Evolutionary conservation across 2,888 invertebrate species (phyloP).

Genomic region (Loripinus fragilis): DNA sequence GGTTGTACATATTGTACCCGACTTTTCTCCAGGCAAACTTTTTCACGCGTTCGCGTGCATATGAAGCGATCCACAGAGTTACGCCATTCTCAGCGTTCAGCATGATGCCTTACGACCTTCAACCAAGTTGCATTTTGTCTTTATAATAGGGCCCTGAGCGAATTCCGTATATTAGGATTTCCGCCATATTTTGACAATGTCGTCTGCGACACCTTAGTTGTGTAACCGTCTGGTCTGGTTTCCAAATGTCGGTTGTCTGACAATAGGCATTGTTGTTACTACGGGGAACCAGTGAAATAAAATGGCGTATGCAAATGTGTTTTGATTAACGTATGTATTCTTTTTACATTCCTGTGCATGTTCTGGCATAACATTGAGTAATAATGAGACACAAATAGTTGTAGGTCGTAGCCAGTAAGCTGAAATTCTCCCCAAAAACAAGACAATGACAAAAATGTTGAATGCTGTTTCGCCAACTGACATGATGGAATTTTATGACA

Average conservation of each 20-base stretch:
- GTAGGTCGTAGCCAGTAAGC: neutral
- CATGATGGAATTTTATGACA: neutral
- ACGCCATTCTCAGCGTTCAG: neutral
- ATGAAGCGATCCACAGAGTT: no score
- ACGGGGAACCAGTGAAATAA: neutral
- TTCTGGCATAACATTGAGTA: neutral
- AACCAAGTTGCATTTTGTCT: neutral
- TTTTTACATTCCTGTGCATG: constrained; percentile 4
- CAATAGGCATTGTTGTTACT: neutral
- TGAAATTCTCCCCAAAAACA: neutral
- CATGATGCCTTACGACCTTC: neutral
- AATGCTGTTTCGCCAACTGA: no score
- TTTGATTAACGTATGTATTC: constrained; percentile 8
- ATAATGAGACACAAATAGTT: neutral
- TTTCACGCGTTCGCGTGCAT: no score
- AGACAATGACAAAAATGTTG: no score
- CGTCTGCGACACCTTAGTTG: neutral
- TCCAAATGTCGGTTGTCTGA: no score
- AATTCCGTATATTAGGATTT: neutral
- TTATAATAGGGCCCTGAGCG: neutral
- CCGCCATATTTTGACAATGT: neutral
- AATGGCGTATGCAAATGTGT: neutral
- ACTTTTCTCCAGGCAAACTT: no score
- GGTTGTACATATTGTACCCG: no score
- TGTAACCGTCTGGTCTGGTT: constrained; percentile 1